Percentiles rank a stretch among this genome's conserved stretches.
phyloP scores from a whole-genome alignment of 1,140 invertebrate genomes.

The Diorhabda elongata region DNA sequence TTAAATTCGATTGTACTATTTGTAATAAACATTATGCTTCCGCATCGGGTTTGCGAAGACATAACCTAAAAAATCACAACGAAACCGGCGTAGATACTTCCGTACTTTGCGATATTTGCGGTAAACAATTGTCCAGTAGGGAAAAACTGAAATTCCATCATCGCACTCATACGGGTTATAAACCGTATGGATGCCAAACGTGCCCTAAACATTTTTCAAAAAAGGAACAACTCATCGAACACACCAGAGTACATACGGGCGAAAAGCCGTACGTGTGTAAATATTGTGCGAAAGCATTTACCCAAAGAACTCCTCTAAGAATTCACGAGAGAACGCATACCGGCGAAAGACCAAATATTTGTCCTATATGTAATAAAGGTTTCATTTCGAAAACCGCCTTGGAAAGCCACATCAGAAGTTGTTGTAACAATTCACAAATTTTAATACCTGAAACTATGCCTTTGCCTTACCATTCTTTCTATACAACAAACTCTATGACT shows the following conservation, averaged over 20 bases:
- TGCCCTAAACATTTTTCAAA: constrained; percentile 64
- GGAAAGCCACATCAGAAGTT: constrained; percentile 57
- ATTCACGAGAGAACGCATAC: constrained; percentile 60
- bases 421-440: constrained; percentile 44
- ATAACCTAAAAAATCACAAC: constrained; percentile 42
- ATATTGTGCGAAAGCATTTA: constrained; percentile 72
- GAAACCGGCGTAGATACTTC: constrained; percentile 34
- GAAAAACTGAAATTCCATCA: constrained; percentile 69
- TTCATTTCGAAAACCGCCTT: constrained; percentile 61
- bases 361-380: constrained; percentile 62
- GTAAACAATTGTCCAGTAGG: constrained; percentile 70
- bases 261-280: constrained; percentile 64
- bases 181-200: constrained; percentile 65
- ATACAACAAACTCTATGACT: constrained; percentile 3
- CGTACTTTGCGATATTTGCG: constrained; percentile 67
- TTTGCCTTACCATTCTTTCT: constrained; percentile 3
- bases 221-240: constrained; percentile 59
- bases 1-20: constrained; percentile 43
- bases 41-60: constrained; percentile 40
- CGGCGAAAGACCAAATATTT: constrained; percentile 72
- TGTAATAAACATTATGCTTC: constrained; percentile 46
- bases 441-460: constrained; percentile 8
- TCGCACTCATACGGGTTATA: constrained; percentile 68
- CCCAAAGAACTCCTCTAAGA: constrained; percentile 64
- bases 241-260: constrained; percentile 61